Evolutionary conservation across 1,140 invertebrate genomes (phyloP), one percentile per base, ranked within the genome.

Genomic region (Harpegnathos saltator): DNA sequence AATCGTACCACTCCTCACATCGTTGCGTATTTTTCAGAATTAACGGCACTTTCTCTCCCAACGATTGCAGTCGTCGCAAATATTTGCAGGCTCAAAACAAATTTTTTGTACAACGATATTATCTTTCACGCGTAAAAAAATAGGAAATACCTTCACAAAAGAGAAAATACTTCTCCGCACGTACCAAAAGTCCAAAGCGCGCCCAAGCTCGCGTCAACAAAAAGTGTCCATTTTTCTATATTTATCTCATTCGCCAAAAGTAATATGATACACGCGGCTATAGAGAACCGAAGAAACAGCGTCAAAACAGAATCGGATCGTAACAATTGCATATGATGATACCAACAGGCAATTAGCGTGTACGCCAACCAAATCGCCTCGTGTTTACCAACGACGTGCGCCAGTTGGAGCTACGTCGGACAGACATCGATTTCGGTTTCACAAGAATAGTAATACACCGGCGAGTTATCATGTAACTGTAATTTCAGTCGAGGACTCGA

Each of bases 311-410:
- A 58, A 52, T 71, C 4, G 26, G 12, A 59, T 69, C 33, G 22
- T 56, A 75, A 56, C 52, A 52, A 86, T 66, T 12, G 26, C 24
- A 19, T 33, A 52, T 26, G 15, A 52, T 26, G 15, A 26, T 83
- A 87, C 77, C 69, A 81, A 84, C 74, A 19, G n/a, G 63, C 74
- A 84, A 87, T 87, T 86, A 54, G 72, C 56, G 44, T 62, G 65
- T 61, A 19, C n/a, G n/a, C 54, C 38, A 71, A 63, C 38, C 77
- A 12, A 9, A 68, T 50, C 50, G 38, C 22, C 12, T 24, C 17
- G 15, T 44, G 33, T 71, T 68, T 80, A n/a, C n/a, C n/a, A n/a
- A n/a, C 65, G 58, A 78, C 26, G 22, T 63, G 7, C 24, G n/a
- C 50, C 68, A 63, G 78, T 83, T 29, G 26, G 26, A 72, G 44